phyloP scores from a whole-genome alignment of 2,888 invertebrate species.

The Drosophila mettleri region DNA sequence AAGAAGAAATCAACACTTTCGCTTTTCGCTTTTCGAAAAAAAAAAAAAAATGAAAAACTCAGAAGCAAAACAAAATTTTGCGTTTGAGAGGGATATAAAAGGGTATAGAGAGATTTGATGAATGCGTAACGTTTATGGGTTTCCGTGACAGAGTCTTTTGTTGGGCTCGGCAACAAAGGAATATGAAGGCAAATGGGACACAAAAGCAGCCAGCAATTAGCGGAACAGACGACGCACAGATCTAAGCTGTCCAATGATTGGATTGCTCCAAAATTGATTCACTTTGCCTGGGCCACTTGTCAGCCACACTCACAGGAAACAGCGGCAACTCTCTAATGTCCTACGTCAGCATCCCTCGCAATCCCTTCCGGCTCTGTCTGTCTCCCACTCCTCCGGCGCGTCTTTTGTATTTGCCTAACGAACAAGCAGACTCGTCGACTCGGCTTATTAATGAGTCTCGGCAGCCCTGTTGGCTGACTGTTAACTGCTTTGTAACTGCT shows the following conservation, averaged over 20 bases:
- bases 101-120: conserved; percentile 24
- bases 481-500: background rate
- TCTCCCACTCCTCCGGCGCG: background rate
- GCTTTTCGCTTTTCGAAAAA: conserved; percentile 55
- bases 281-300: conserved; percentile 59
- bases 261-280: conserved; percentile 59
- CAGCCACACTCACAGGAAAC: conserved; percentile 66
- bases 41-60: conserved; percentile 12
- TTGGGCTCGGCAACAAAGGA: conserved; percentile 15
- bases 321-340: conserved; percentile 46
- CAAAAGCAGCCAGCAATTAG: conserved; percentile 45
- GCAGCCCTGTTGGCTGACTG: background rate
- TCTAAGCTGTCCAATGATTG: conserved; percentile 45
- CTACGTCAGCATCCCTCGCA: conserved; percentile 19
- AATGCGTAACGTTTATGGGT: conserved; percentile 41
- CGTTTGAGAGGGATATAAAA: conserved; percentile 2
- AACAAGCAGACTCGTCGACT: conserved; percentile 21
- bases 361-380: conserved; percentile 26
- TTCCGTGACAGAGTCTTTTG: conserved; percentile 39
- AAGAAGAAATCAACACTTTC: conserved; percentile 80
- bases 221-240: conserved; percentile 22
- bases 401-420: conserved; percentile 62
- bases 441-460: conserved; percentile 45
- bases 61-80: conserved; percentile 8
- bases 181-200: background rate